phyloP scores from a whole-genome alignment of 2,888 invertebrate species.

The Phalangium opilio region DNA sequence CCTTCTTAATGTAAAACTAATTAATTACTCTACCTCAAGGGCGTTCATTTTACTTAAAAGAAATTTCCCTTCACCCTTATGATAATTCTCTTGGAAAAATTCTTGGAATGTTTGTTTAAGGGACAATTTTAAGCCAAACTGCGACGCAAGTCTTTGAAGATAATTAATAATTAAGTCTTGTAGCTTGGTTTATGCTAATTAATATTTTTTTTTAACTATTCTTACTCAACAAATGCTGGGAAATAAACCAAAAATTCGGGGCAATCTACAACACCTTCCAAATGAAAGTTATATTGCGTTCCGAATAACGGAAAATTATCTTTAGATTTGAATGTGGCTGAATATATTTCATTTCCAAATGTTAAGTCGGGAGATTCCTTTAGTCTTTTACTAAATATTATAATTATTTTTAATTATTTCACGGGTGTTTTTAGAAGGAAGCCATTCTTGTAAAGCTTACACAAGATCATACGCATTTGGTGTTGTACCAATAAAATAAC shows the following conservation, averaged over 20 bases:
- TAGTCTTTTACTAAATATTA: constrained; percentile 16
- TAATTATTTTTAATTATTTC: too few relatives aligned
- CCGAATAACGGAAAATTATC: constrained; percentile 63
- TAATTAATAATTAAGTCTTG: constrained; percentile 19
- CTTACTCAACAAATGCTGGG: constrained; percentile 55
- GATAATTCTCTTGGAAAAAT: constrained; percentile 51
- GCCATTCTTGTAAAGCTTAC: constrained; percentile 32
- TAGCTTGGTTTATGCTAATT: too few relatives aligned
- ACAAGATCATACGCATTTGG: constrained; percentile 87
- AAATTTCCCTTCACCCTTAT: constrained; percentile 36
- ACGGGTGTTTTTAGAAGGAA: neutral
- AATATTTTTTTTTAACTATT: too few relatives aligned
- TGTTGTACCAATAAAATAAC: constrained; percentile 91
- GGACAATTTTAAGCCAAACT: constrained; percentile 36
- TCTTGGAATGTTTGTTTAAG: constrained; percentile 49
- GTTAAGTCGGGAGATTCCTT: constrained; percentile 17
- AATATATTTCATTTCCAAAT: constrained; percentile 38
- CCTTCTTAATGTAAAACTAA: neutral
- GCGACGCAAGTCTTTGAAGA: constrained; percentile 34
- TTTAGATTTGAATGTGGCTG: constrained; percentile 32
- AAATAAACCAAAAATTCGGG: constrained; percentile 96
- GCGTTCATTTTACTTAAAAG: constrained; percentile 57
- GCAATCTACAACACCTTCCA: constrained; percentile 94
- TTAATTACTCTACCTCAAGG: constrained; percentile 26
- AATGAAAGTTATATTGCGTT: constrained; percentile 83